These are phyloP conservation scores for Diadumene lineata DNA, from an alignment of 92 coral and sea anemone species.

Conservation along the genomic window DNA sequence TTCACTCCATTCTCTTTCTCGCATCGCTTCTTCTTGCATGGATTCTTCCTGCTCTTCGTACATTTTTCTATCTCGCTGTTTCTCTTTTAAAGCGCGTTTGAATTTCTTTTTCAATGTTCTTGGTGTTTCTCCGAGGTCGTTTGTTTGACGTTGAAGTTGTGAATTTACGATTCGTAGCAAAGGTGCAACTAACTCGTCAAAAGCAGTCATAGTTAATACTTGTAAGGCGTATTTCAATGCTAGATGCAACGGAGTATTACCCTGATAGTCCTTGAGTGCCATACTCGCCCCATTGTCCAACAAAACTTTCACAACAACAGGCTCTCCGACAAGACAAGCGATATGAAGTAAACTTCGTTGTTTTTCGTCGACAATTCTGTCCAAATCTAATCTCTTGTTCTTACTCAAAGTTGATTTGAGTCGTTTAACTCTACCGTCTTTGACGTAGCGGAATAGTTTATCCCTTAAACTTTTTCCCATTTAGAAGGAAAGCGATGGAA, in stretches of 20 bases:
- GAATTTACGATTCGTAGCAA: conserved; percentile 23
- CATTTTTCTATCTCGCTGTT: conserved; percentile 33
- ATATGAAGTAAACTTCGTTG: conserved; percentile 74
- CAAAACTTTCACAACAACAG: conserved; percentile 63
- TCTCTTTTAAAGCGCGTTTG: conserved; percentile 38
- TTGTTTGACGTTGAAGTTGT: conserved; percentile 51
- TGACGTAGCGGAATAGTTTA: conserved; percentile 75
- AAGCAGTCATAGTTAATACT: conserved; percentile 36
- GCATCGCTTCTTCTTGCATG: conserved; percentile 18
- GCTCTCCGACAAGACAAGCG: conserved; percentile 86
- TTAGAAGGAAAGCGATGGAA: background rate
- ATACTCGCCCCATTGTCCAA: conserved; percentile 70
- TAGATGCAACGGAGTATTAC: conserved; percentile 82
- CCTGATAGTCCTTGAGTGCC: conserved; percentile 56
- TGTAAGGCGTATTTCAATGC: conserved; percentile 79
- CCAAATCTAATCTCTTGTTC: conserved; percentile 46
- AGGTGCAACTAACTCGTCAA: conserved; percentile 65
- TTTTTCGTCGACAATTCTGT: conserved; percentile 54
- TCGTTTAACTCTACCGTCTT: conserved; percentile 70
- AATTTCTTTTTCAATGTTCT: conserved; percentile 46
- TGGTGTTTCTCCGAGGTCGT: conserved; percentile 64
- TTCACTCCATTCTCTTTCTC: conserved; percentile 61
- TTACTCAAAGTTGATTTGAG: conserved; percentile 70
- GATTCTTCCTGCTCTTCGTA: conserved; percentile 42
- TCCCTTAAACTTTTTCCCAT: conserved; percentile 63